These are phyloP conservation scores for Bugula neritina DNA, from an alignment of 2,888 invertebrate genomes.

Conservation along the genomic window DNA sequence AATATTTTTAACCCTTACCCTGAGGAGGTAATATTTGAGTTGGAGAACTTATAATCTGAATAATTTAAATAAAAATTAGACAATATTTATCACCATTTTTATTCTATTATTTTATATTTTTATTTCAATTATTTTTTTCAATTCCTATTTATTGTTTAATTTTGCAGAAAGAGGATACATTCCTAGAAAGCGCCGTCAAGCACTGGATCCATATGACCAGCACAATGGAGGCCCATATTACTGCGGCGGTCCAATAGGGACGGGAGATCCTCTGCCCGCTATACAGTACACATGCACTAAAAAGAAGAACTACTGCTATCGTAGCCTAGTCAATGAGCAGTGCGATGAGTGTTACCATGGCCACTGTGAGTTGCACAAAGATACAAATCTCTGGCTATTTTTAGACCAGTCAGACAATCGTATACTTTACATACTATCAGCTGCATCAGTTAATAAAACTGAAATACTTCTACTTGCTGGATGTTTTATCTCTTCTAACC, in stretches of 20 bases:
- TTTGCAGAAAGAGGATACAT: not conserved
- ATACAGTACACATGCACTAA: not conserved
- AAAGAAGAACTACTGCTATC: constrained; percentile 18
- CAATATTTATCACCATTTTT: too few relatives aligned
- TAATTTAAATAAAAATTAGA: too few relatives aligned
- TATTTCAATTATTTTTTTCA: too few relatives aligned
- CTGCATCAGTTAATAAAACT: too few relatives aligned
- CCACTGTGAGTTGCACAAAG: not conserved
- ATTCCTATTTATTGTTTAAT: not conserved
- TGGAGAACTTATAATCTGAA: too few relatives aligned
- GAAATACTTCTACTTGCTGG: too few relatives aligned
- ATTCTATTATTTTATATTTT: too few relatives aligned
- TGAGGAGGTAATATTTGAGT: too few relatives aligned
- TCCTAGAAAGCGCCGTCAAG: not conserved
- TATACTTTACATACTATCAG: too few relatives aligned
- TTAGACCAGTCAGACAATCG: too few relatives aligned
- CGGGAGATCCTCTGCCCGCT: not conserved
- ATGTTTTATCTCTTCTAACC: too few relatives aligned
- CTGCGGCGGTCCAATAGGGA: not conserved
- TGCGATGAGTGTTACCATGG: constrained; percentile 16
- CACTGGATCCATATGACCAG: not conserved
- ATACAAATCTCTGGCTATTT: not conserved
- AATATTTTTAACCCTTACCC: too few relatives aligned
- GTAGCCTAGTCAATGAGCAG: constrained; percentile 15
- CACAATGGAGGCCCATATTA: not conserved